Percentiles rank a stretch among this genome's conserved stretches.
These are phyloP conservation scores for Ardeotis arabs DNA, from an alignment of 2,113 vertebrate genomes.

Conservation along the genomic window DNA sequence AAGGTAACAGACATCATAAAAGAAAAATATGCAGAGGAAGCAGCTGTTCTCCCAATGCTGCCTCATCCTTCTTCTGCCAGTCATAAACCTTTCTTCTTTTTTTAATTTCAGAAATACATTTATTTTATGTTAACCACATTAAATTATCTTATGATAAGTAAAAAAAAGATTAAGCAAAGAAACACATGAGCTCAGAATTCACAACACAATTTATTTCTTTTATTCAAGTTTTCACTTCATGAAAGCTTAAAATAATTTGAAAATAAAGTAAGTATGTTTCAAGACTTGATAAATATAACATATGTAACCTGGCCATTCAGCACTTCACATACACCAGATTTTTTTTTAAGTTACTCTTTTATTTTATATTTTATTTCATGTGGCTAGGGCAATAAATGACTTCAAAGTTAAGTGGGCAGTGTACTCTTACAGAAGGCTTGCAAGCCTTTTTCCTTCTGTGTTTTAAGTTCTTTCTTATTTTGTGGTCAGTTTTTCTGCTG, in stretches of 20 bases:
- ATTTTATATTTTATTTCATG: conserved; percentile 18
- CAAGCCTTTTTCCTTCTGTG: background rate
- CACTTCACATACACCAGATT: background rate
- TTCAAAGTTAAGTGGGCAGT: conserved; percentile 20
- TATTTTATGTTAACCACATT: background rate
- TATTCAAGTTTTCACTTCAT: background rate
- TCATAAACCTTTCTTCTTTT: background rate
- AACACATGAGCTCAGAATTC: background rate
- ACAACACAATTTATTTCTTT: background rate
- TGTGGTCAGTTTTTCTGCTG: background rate
- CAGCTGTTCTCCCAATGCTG: conserved; percentile 44
- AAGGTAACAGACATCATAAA: conserved; percentile 32
- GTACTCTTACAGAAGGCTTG: background rate
- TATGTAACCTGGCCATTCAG: background rate
- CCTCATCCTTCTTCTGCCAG: background rate
- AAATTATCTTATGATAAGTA: background rate
- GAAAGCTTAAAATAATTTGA: background rate
- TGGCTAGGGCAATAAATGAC: background rate
- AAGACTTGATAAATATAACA: background rate
- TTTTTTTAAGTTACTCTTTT: background rate
- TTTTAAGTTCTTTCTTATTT: background rate
- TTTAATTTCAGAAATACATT: background rate
- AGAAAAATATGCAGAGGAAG: conserved; percentile 16
- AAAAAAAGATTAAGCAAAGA: background rate
- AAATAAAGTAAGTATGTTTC: background rate